Base-by-base conservation (phyloP, 2,797 vertebrate species). In the Champsocephalus esox region DNA sequence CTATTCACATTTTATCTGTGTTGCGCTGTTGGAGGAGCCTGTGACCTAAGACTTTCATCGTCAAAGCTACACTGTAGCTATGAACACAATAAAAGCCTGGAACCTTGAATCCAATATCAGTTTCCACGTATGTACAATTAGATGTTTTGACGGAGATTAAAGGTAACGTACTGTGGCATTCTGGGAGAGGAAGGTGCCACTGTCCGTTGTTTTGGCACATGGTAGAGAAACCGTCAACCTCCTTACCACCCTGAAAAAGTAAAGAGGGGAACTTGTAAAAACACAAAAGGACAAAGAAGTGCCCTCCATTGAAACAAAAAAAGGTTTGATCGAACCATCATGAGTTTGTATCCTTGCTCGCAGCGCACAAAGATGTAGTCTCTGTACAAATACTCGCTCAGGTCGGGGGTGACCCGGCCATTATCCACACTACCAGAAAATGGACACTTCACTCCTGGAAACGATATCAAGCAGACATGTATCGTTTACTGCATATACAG, bases 171-270 rank as follows among this genome's bases (percentile, higher is more conserved):
- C 97, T 95, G 87, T 95, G 93, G 84, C 97, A 98, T 74, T 51
- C 90, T 65, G 97, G 96, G 88, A 97, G 95, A 66, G 95, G 48
- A 2, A 92, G 95, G 70, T 97, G 96, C 97, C 97, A 98, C 0
- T 92, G 92, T 54, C 96, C 96, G 11, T 96, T 95, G 74, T 83
- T 92, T 83, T 96, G 94, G 84, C 97, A 98, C 82, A 95, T 91
- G 17, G 96, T 83, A 0, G 94, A 95, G 91, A 95, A 98, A 72
- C 94, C 95, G 1, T 56, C 2, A 4, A 97, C 77, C 56, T 85
- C 92, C 56, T 16, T 9, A 28, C 92, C 74, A 0, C 85, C 88
- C 97, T 98, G 78, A 75, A 3, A 72, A 4, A 68, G 14, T 50
- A 52, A 32, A 56, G 0, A 38, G 1, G 3, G 24, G 11, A 64